Evolutionary conservation across 2,113 vertebrate species (phyloP).

Genomic region (Cheilinus undulatus): DNA sequence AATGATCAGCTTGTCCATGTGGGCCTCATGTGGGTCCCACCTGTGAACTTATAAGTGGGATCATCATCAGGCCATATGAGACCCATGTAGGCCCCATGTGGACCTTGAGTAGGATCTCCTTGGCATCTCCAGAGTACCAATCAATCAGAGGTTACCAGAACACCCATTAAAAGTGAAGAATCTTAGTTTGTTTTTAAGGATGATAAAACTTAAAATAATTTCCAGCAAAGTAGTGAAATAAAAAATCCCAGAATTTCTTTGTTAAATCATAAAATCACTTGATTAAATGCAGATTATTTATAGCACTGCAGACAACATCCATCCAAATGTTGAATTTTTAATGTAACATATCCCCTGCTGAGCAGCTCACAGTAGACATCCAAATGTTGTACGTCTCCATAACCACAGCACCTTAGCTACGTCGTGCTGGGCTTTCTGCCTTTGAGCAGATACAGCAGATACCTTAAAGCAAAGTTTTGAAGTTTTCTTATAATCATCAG

Average conservation of each 20-base stretch:
- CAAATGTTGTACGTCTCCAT: constrained; percentile 57
- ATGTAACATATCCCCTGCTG: constrained; percentile 54
- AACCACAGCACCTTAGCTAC: constrained; percentile 43
- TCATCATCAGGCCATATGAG: too few relatives aligned
- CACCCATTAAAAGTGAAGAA: too few relatives aligned
- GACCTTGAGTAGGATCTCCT: too few relatives aligned
- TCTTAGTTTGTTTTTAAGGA: too few relatives aligned
- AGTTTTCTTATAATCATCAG: not conserved
- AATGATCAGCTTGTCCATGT: too few relatives aligned
- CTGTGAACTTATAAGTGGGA: too few relatives aligned
- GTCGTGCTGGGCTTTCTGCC: constrained; percentile 4
- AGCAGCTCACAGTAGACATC: constrained; percentile 27
- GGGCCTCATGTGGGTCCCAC: too few relatives aligned
- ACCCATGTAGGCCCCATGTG: too few relatives aligned
- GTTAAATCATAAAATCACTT: not conserved
- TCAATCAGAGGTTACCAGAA: too few relatives aligned
- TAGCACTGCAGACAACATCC: not conserved
- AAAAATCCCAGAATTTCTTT: not conserved
- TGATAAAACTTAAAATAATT: too few relatives aligned
- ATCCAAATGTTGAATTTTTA: constrained; percentile 43
- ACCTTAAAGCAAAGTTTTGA: not conserved
- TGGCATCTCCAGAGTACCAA: too few relatives aligned
- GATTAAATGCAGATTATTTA: not conserved
- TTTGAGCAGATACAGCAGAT: not conserved
- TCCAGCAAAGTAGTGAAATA: too few relatives aligned